Evolutionary conservation across 2,113 vertebrate genomes (phyloP), one percentile per base, ranked within the genome.

Genomic region (Cynoglossus semilaevis): DNA sequence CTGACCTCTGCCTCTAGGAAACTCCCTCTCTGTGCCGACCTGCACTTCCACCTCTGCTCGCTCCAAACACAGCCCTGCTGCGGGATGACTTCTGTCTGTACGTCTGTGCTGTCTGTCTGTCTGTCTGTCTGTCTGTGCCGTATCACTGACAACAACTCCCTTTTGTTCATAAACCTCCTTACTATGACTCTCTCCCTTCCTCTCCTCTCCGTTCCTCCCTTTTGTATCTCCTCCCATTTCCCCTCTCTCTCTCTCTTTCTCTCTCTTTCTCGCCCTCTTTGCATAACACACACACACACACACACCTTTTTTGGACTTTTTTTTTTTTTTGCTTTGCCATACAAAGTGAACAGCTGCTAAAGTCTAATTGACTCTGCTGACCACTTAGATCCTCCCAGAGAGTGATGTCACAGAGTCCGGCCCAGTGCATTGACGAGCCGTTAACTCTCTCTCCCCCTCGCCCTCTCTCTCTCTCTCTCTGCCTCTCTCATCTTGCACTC

Each of bases 331-430:
- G 64, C 58, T 46, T 17, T 38, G 15, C 49, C 51, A 62, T 57
- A 59, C 65, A 60, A 57, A 56, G 59, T 59, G 67, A 55, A 78
- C 87, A 91, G 87, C 83, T 89, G 81, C 76, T 85, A 90, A 87
- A 90, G 83, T 88, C 70, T 88, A 85, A 91, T 85, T 87, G 84
- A 89, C 89, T 91, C 89, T 89, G 85, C 87, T 88, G 80, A 74
- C 82, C 80, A 72, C 74, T 86, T 43, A 84, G 78, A 87, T 84
- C 84, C 83, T 85, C 80, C 80, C 74, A 70, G 74, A 81, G 48
- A 58, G 74, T 90, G 85, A 90, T 88, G 90, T 90, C 88, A 91
- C 73, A 29, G 54, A 85, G 67, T 68, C 64, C 44, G n/a, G 43
- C 56, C 73, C 52, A 50, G 47, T 63, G 66, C 69, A 65, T 72